These are phyloP conservation scores for Villa cingulata DNA, from an alignment of 2,888 invertebrate genomes.

Conservation along the genomic window DNA sequence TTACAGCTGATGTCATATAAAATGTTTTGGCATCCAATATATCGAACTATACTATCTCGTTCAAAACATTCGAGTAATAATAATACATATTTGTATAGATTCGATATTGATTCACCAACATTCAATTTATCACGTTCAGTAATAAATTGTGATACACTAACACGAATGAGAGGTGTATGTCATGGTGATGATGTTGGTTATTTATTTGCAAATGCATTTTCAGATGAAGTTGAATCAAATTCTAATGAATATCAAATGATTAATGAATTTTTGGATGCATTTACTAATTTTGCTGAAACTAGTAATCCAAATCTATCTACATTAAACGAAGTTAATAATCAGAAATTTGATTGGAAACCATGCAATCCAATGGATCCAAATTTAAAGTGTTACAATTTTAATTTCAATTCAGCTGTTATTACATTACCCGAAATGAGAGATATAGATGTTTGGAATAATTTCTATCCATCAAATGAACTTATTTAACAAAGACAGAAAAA, in stretches of 20 bases:
- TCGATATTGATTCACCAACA: conserved; percentile 33
- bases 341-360: background rate
- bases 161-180: conserved; percentile 31
- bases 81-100: conserved; percentile 33
- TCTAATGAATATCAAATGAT: conserved; percentile 32
- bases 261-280: conserved; percentile 27
- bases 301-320: conserved; percentile 27
- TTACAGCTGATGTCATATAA: conserved; percentile 33
- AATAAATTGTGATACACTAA: conserved; percentile 31
- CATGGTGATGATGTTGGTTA: conserved; percentile 35
- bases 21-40: conserved; percentile 34
- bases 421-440: conserved; percentile 32
- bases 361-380: background rate
- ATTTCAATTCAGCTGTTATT: conserved; percentile 30
- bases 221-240: conserved; percentile 26
- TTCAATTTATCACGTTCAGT: conserved; percentile 33
- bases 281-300: conserved; percentile 28
- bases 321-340: no score
- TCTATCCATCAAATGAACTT: conserved; percentile 24
- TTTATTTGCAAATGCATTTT: conserved; percentile 31
- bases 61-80: conserved; percentile 22
- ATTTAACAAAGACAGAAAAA: no score
- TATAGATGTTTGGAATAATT: conserved; percentile 29
- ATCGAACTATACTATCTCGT: conserved; percentile 28
- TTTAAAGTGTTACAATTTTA: conserved; percentile 28